These are phyloP conservation scores for Bradypodion pumilum DNA, from an alignment of 2,797 vertebrate species.

Conservation along the genomic window DNA sequence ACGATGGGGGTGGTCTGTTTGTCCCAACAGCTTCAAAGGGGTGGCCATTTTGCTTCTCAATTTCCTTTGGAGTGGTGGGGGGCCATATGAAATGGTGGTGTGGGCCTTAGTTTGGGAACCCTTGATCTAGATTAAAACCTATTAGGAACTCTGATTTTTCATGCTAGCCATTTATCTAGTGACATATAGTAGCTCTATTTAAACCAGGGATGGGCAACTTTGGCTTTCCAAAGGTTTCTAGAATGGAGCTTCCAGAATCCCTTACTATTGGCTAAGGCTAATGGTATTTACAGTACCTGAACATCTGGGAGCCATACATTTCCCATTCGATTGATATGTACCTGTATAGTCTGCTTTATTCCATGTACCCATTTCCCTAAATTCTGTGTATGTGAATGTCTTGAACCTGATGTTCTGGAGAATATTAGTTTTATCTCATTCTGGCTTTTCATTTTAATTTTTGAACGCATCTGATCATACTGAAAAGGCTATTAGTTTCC, in stretches of 20 bases:
- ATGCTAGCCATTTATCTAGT: background rate
- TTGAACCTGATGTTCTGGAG: background rate
- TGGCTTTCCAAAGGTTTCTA: too few species aligned
- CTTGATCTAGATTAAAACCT: background rate
- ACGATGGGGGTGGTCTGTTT: too few species aligned
- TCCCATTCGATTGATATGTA: too few species aligned
- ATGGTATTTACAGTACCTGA: too few species aligned
- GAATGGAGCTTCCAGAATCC: too few species aligned
- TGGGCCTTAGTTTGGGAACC: too few species aligned
- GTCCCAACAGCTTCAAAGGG: too few species aligned
- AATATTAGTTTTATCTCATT: background rate
- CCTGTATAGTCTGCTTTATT: background rate
- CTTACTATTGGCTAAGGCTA: background rate
- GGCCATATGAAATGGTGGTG: too few species aligned
- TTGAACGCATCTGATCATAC: background rate
- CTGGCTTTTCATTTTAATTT: background rate
- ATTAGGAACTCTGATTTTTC: background rate
- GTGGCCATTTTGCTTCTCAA: too few species aligned
- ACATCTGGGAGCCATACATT: too few species aligned
- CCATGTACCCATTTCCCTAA: background rate
- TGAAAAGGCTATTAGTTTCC: background rate
- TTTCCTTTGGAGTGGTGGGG: too few species aligned
- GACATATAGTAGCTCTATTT: background rate
- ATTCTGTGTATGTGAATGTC: background rate
- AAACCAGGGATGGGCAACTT: too few species aligned